Evolutionary conservation across 2,113 vertebrate genomes (phyloP).

Genomic region (Rafetus swinhoei): DNA sequence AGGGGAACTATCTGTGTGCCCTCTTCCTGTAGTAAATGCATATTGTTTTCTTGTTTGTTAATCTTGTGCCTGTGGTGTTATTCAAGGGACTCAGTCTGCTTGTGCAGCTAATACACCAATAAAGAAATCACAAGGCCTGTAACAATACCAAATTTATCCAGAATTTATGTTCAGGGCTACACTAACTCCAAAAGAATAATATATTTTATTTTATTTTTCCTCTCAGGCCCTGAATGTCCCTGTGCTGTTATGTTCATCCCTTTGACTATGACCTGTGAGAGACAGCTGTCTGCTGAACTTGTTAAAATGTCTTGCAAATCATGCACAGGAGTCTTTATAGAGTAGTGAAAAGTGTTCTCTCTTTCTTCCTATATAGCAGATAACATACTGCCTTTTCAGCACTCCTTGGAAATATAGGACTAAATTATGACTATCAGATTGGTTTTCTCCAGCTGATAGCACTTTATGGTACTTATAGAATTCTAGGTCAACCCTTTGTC

Average conservation of each 20-base stretch:
- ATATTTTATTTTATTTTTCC: not conserved
- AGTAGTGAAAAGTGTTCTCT: not conserved
- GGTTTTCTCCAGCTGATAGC: not conserved
- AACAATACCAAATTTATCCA: not conserved
- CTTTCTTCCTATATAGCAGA: not conserved
- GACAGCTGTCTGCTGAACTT: not conserved
- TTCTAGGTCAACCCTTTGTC: not conserved
- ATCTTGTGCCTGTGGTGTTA: not conserved
- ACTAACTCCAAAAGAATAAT: not conserved
- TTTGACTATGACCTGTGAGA: not conserved
- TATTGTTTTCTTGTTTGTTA: not conserved
- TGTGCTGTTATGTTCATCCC: not conserved
- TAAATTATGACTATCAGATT: not conserved
- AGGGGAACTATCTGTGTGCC: fast-evolving
- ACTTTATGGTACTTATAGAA: not conserved
- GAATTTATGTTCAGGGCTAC: too few relatives aligned
- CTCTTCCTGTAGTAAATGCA: not conserved
- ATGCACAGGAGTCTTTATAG: not conserved
- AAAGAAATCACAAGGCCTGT: not conserved
- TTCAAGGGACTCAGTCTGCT: not conserved
- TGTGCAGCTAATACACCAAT: not conserved
- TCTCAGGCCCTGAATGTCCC: not conserved
- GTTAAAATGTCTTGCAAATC: not conserved
- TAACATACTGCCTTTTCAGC: not conserved
- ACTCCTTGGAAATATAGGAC: not conserved